These are phyloP conservation scores for Drosophila insularis DNA, from an alignment of 1,140 invertebrate species.

Conservation along the genomic window DNA sequence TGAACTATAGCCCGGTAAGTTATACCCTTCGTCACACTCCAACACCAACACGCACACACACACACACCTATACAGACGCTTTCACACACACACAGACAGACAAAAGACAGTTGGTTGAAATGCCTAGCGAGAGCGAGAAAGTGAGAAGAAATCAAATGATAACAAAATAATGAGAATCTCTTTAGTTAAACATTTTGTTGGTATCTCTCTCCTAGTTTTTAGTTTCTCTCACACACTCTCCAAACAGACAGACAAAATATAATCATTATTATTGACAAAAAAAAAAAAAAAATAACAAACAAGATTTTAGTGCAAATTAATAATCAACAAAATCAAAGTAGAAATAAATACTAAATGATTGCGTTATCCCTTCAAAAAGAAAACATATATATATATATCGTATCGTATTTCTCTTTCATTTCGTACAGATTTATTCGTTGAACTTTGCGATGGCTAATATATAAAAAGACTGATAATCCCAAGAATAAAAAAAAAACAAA, in stretches of 20 bases:
- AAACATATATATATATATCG: slow-evolving; percentile 59
- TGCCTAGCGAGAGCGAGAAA: not conserved
- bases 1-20: slow-evolving; percentile 95
- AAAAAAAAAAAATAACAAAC: slow-evolving; percentile 9
- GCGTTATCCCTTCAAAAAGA: slow-evolving; percentile 59
- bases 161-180: too few relatives aligned
- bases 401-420: slow-evolving; percentile 80
- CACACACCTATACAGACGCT: slow-evolving; percentile 18
- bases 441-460: slow-evolving; percentile 83
- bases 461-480: slow-evolving; percentile 81
- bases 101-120: not conserved
- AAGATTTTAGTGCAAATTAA: slow-evolving; percentile 4
- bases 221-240: slow-evolving; percentile 28
- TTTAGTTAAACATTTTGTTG: too few relatives aligned
- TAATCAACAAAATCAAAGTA: not conserved
- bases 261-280: not conserved
- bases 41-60: slow-evolving; percentile 15
- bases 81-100: slow-evolving; percentile 6
- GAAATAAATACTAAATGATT: slow-evolving; percentile 52
- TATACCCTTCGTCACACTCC: not conserved
- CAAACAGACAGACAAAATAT: slow-evolving; percentile 34
- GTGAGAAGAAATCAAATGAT: too few relatives aligned
- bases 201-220: too few relatives aligned
- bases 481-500: slow-evolving; percentile 61
- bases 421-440: slow-evolving; percentile 82